Percentiles rank a stretch among this genome's conserved stretches.
phyloP scores from a whole-genome alignment of 2,888 invertebrate species.

The Pogonocherus hispidulus region DNA sequence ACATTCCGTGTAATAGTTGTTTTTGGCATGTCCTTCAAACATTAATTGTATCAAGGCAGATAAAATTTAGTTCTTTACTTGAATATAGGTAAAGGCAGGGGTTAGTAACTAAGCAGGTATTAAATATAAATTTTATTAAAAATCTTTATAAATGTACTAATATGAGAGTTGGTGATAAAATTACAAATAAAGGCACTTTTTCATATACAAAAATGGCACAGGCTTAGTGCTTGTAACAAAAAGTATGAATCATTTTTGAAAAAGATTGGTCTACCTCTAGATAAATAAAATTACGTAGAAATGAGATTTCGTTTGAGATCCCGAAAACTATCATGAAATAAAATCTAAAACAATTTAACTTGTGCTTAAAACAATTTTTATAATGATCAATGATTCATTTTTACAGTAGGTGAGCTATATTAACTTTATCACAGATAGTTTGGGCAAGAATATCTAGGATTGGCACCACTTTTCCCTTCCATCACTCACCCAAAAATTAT shows the following conservation, averaged over 20 bases:
- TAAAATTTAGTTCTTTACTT: too few species aligned
- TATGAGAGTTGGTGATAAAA: slow-evolving; percentile 57
- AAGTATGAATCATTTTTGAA: slow-evolving; percentile 41
- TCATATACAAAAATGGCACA: slow-evolving; percentile 63
- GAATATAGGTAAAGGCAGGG: too few species aligned
- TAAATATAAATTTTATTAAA: slow-evolving; percentile 60
- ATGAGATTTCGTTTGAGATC: slow-evolving; percentile 58
- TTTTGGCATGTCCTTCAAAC: too few species aligned
- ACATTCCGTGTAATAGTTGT: too few species aligned
- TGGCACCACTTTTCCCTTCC: slow-evolving; percentile 52
- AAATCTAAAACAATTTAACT: slow-evolving; percentile 50
- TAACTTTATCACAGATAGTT: slow-evolving; percentile 65
- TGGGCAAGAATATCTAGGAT: slow-evolving; percentile 66
- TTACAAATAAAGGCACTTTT: slow-evolving; percentile 62
- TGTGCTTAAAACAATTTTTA: slow-evolving; percentile 50
- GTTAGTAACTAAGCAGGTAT: slow-evolving; percentile 12
- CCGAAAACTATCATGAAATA: slow-evolving; percentile 50
- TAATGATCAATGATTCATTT: slow-evolving; percentile 39
- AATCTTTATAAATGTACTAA: slow-evolving; percentile 62
- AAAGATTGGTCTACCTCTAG: slow-evolving; percentile 44
- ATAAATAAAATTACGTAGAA: slow-evolving; percentile 56
- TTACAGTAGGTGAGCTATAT: slow-evolving; percentile 53
- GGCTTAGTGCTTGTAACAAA: slow-evolving; percentile 60
- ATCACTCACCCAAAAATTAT: slow-evolving; percentile 56
- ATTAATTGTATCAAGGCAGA: too few species aligned